These are phyloP conservation scores for Sminthopsis crassicaudata DNA, from an alignment of 2,113 vertebrate species.

Conservation along the genomic window DNA sequence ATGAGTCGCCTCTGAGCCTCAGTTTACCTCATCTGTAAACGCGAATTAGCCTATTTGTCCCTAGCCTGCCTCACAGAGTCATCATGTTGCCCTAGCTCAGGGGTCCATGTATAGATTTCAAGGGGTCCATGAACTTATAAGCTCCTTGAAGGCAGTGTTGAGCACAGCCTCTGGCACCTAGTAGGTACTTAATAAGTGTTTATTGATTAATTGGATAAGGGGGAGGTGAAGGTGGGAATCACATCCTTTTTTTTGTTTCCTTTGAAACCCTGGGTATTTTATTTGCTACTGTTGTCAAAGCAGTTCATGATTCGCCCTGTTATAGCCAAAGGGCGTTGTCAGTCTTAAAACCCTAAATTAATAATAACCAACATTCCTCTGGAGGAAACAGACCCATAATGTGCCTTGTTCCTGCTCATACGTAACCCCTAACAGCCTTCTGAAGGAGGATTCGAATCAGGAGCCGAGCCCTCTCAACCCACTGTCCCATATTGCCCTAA, in stretches of 20 bases:
- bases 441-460: not conserved
- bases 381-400: not conserved
- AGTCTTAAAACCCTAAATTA: not conserved
- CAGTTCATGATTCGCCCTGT: not conserved
- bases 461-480: not conserved
- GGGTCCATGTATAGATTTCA: not conserved
- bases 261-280: not conserved
- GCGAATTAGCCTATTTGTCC: not conserved
- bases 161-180: not conserved
- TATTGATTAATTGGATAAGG: not conserved
- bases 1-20: not conserved
- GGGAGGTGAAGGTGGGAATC: no score
- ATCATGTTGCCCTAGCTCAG: not conserved
- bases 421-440: not conserved
- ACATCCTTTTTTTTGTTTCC: not conserved
- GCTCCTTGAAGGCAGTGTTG: not conserved
- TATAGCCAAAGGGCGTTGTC: not conserved
- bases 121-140: not conserved
- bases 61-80: not conserved
- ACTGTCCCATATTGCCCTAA: not conserved
- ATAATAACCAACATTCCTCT: not conserved
- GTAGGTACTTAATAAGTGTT: not conserved
- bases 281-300: not conserved
- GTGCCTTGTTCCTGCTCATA: not conserved
- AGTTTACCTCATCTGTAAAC: not conserved